Evolutionary conservation across 2,113 vertebrate genomes (phyloP), one percentile per base, ranked within the genome.

Genomic region (Limanda limanda): DNA sequence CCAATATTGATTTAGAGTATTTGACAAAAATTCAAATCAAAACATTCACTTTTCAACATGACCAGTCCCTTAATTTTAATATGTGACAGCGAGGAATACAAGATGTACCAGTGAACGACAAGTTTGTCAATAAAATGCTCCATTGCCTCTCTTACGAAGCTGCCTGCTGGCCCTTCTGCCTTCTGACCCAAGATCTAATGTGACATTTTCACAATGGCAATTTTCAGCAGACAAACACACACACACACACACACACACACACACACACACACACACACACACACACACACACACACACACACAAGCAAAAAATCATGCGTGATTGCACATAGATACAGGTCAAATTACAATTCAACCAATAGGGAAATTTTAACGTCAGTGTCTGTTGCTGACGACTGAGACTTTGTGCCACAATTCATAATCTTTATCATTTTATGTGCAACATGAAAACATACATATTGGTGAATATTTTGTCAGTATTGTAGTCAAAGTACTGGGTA

Each of bases 151-250:
- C 37, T 2, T 57, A 8, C 63, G 42, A 37, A 58, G 45, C 23
- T 54, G 37, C 73, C 68, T 18, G 6, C 52, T 3, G 75, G 47
- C 48, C 14, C 48, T 20, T 37, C 51, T 70, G 78, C 76, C 31
- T 57, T 42, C 45, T 85, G 71, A 88, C 76, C 84, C 68, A 51
- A 31, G 15, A 84, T 25, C 74, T 73, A 82, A 85, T 84, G 62
- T 84, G 85, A 84, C 82, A 88, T 86, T 84, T 83, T 58, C 57
- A 55, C 66, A 45, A 35, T 62, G 65, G n/a, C 3, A 51, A 31
- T 27, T 27, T 27, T 4, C 27, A 27, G 27, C 27, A 27, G 27
- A 27, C 27, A 27, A 4, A 27, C 27, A 27, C 27, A 27, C 27
- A 27, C 14, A 68, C 27, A 65, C 62, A 69, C 56, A 62, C 18